Percentiles rank a stretch among this genome's conserved stretches.
Evolutionary conservation across 2,113 vertebrate species (phyloP).

Genomic region (Suricata suricatta): DNA sequence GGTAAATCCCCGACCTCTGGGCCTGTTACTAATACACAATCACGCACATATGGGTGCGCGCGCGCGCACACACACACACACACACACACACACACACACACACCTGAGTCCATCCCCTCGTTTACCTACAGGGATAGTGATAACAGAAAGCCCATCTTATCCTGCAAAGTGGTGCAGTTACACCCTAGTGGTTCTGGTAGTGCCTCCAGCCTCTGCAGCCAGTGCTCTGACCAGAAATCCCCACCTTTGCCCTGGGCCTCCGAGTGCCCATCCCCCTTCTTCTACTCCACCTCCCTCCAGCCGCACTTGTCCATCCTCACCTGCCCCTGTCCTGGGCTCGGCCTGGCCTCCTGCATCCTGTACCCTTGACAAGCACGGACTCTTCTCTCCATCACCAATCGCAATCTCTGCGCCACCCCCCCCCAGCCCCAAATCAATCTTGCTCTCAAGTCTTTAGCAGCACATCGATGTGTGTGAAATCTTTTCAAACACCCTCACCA

Average conservation of each 20-base stretch:
- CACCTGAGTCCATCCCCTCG: not conserved
- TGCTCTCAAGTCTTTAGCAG: not conserved
- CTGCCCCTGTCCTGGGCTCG: not conserved
- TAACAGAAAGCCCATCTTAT: not conserved
- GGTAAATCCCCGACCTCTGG: conserved; percentile 58
- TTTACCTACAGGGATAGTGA: not conserved
- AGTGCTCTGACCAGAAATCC: not conserved
- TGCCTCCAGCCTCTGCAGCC: not conserved
- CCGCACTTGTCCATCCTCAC: not conserved
- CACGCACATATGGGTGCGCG: not conserved
- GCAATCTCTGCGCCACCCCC: not conserved
- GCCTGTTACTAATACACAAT: not conserved
- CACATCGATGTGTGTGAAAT: not conserved
- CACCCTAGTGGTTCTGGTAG: not conserved
- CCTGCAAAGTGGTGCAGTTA: not conserved
- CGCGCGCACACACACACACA: not conserved
- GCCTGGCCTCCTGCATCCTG: not conserved
- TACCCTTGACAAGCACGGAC: not conserved
- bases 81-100: not conserved
- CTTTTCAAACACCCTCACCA: not conserved
- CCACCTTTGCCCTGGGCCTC: not conserved
- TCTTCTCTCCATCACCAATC: not conserved
- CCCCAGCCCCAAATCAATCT: not conserved
- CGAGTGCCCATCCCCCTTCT: not conserved
- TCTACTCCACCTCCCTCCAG: not conserved